Conservation (phyloP, 2,113 vertebrate genomes). For the Sprattus sprattus region DNA sequence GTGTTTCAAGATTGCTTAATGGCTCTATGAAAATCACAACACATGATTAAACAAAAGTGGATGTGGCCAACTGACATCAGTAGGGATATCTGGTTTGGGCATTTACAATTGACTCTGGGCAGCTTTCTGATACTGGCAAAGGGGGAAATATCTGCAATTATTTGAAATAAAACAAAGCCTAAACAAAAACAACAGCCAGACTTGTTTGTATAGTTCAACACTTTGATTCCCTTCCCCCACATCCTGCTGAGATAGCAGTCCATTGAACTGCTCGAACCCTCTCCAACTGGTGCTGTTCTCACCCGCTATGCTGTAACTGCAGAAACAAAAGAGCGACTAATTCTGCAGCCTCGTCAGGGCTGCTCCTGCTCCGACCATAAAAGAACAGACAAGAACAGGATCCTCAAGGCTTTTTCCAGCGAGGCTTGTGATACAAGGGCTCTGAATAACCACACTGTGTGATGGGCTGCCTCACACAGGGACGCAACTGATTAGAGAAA, state of each 20-base stretch:
- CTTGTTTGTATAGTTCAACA: no score
- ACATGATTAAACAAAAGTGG: no score
- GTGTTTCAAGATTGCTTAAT: no score
- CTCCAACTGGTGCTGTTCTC: slow-evolving; percentile 27
- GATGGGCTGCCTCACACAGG: slow-evolving; percentile 69
- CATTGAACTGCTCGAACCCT: slow-evolving; percentile 40
- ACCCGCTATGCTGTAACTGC: background rate
- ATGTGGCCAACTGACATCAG: no score
- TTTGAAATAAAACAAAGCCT: no score
- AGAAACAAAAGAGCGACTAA: background rate
- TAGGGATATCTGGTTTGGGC: no score
- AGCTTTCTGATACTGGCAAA: no score
- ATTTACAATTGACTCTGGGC: no score
- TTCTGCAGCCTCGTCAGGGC: slow-evolving; percentile 1
- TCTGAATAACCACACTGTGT: slow-evolving; percentile 74
- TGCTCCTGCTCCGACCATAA: background rate
- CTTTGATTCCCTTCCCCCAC: no score
- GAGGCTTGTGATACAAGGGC: slow-evolving; percentile 69
- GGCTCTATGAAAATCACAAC: no score
- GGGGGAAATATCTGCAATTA: no score
- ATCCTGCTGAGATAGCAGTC: slow-evolving; percentile 15
- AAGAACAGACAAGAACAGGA: slow-evolving; percentile 21
- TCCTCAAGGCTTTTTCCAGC: slow-evolving; percentile 67
- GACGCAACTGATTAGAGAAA: slow-evolving; percentile 31
- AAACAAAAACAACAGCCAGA: no score